Percentiles rank a stretch among this genome's conserved stretches.
phyloP scores from a whole-genome alignment of 2,888 invertebrate genomes.

The Eupithecia subfuscata region DNA sequence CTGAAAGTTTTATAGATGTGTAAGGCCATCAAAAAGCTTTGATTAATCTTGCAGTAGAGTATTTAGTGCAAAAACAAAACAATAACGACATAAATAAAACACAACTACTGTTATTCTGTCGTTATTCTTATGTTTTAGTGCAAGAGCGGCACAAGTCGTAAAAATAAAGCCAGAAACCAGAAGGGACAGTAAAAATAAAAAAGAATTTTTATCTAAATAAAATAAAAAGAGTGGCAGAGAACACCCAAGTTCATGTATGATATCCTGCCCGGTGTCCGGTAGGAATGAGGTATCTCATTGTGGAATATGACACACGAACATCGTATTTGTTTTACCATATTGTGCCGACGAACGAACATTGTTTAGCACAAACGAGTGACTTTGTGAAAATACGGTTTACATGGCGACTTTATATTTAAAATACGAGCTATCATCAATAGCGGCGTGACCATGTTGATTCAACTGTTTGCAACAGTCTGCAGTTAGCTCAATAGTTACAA shows the following conservation, averaged over 20 bases:
- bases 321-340: constrained; percentile 39
- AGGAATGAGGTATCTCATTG: constrained; percentile 28
- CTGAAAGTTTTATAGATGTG: too few species aligned
- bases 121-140: not conserved
- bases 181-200: not conserved
- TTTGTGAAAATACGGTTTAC: not conserved
- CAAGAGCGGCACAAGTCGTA: not conserved
- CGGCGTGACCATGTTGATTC: too few species aligned
- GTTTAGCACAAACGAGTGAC: constrained; percentile 17
- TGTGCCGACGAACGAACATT: constrained; percentile 33
- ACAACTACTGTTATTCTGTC: not conserved
- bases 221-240: not conserved
- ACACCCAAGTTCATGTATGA: not conserved
- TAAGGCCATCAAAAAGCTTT: too few species aligned
- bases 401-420: too few species aligned
- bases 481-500: too few species aligned
- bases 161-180: not conserved
- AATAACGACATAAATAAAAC: too few species aligned
- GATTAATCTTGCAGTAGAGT: too few species aligned
- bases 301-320: constrained; percentile 32
- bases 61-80: too few species aligned
- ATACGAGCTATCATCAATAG: too few species aligned
- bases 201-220: not conserved
- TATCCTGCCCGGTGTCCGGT: constrained; percentile 11
- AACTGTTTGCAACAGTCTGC: too few species aligned